Conservation (phyloP, 2,797 vertebrate genomes). For the Denticeps clupeoides region DNA sequence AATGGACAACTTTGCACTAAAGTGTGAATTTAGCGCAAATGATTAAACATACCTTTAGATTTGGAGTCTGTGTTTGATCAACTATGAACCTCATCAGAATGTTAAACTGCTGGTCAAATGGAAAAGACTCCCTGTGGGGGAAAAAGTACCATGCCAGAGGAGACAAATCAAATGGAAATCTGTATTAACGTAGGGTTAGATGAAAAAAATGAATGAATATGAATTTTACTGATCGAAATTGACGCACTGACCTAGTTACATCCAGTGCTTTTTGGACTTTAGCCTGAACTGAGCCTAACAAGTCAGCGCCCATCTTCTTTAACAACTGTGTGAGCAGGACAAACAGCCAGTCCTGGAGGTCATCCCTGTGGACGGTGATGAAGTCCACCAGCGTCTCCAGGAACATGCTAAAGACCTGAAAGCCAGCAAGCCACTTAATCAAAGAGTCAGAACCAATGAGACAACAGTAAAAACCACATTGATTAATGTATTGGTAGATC, state of each 20-base stretch:
- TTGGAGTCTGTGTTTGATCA: conserved; percentile 83
- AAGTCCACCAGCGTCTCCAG: conserved; percentile 96
- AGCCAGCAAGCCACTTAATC: background rate
- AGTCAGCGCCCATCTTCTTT: conserved; percentile 85
- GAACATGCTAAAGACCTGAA: conserved; percentile 97
- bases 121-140: conserved; percentile 72
- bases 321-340: conserved; percentile 79
- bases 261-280: conserved; percentile 84
- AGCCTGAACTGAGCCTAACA: conserved; percentile 79
- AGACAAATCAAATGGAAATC: background rate
- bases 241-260: conserved; percentile 67
- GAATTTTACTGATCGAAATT: too few relatives aligned
- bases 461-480: too few relatives aligned
- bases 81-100: conserved; percentile 89
- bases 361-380: conserved; percentile 80
- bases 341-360: conserved; percentile 84
- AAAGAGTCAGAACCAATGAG: too few relatives aligned
- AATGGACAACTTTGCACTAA: background rate
- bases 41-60: conserved; percentile 64
- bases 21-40: background rate
- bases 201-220: background rate
- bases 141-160: too few relatives aligned
- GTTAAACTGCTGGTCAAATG: conserved; percentile 85
- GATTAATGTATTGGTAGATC: too few relatives aligned
- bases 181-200: background rate